These are phyloP conservation scores for Ctenomys sociabilis DNA, from an alignment of 2,113 vertebrate species.

Conservation along the genomic window DNA sequence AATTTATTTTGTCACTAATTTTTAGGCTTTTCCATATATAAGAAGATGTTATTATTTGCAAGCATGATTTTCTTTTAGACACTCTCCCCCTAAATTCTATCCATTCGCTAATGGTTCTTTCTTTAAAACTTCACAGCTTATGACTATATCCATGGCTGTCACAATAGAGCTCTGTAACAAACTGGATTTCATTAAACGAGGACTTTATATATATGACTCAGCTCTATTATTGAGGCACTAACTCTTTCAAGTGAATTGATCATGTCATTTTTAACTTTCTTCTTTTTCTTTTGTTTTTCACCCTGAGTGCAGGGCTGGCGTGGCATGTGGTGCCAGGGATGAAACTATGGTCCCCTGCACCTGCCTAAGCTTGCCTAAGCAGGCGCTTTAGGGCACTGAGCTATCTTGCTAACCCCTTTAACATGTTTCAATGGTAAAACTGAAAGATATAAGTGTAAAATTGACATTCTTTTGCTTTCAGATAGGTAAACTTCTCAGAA, in stretches of 20 bases:
- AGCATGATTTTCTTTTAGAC: not conserved
- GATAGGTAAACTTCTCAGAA: constrained; percentile 25
- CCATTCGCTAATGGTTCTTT: not conserved
- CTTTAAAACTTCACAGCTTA: constrained; percentile 9
- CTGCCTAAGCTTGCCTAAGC: no score
- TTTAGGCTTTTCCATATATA: constrained; percentile 24
- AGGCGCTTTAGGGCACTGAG: no score
- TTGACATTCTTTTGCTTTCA: not conserved
- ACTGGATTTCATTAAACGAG: not conserved
- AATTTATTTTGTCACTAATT: not conserved
- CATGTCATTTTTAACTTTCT: not conserved
- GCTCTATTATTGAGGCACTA: not conserved
- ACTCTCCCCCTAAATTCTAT: constrained; percentile 51
- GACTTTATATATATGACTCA: not conserved
- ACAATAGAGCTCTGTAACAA: not conserved
- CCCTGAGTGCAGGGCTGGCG: no score
- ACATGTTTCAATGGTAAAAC: not conserved
- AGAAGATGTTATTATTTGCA: constrained; percentile 21
- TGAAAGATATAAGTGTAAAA: not conserved
- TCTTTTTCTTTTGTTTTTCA: not conserved
- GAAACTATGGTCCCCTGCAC: no score
- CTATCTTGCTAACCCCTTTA: not conserved
- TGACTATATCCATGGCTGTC: not conserved
- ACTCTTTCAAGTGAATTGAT: constrained; percentile 28
- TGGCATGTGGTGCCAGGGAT: no score